Percentiles rank a stretch among this genome's conserved stretches.
phyloP scores from a whole-genome alignment of 1,140 invertebrate genomes.

The Bombus pyrosoma region DNA sequence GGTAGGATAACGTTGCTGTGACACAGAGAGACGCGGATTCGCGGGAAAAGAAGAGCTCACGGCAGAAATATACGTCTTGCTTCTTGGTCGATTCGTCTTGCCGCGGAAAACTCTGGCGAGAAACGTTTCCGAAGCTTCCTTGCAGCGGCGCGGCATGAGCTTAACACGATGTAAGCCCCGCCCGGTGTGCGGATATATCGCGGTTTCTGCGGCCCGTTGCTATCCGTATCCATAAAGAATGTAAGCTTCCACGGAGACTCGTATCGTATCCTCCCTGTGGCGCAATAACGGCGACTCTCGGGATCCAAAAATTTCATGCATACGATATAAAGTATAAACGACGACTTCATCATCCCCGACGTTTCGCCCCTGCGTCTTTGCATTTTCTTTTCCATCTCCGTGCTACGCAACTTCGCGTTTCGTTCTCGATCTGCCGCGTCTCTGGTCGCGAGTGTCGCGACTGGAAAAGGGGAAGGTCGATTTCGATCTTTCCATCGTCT shows the following conservation, averaged over 20 bases:
- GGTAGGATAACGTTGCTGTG: not conserved
- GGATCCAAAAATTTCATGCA: conserved; percentile 69
- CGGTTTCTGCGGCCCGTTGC: conserved; percentile 55
- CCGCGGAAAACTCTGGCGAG: conserved; percentile 6
- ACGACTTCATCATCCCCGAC: conserved; percentile 63
- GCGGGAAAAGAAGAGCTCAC: not conserved
- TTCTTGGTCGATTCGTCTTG: conserved; percentile 20
- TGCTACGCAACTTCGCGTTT: not conserved
- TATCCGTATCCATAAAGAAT: conserved; percentile 73
- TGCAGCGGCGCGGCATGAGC: conserved; percentile 15
- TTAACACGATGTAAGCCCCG: conserved; percentile 70
- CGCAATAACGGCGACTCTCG: conserved; percentile 66
- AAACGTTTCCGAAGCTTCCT: conserved; percentile 40
- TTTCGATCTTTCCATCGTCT: not conserved
- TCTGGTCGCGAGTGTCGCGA: too few species aligned
- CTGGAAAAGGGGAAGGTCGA: not conserved
- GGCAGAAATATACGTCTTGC: not conserved
- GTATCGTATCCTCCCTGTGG: conserved; percentile 39
- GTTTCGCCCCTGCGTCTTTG: not conserved
- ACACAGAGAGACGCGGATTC: too few species aligned
- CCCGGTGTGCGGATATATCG: conserved; percentile 44
- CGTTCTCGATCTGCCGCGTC: not conserved
- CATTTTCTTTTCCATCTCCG: not conserved
- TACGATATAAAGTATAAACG: conserved; percentile 69
- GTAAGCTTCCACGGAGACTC: conserved; percentile 59